Evolutionary conservation across 2,113 vertebrate genomes (phyloP), one percentile per base, ranked within the genome.

Genomic region (Nibea albiflora): DNA sequence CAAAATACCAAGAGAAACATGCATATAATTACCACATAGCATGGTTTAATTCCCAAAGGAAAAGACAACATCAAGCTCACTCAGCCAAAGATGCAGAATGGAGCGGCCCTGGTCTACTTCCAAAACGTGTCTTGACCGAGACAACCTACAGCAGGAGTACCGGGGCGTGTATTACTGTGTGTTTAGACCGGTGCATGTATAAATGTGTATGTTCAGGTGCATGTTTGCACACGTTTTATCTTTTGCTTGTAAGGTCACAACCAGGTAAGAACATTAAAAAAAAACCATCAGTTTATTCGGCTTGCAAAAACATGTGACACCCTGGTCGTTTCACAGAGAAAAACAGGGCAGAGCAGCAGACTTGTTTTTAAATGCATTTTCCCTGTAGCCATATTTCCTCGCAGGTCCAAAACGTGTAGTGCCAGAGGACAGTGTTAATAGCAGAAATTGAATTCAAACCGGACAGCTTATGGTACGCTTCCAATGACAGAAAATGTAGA

Each of bases 1-100:
- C 87, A 85, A 92, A 94, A 93, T 90, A 87, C 85, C 67, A 56
- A 79, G 80, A 87, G 84, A 92, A 92, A 90, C 90, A 90, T 88
- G 87, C 93, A 90, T 90, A 85, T 79, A 83, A 93, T 91, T 86
- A 91, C 84, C 83, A 80, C 80, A 87, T 80, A 80, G 86, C 88
- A 89, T 80, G 86, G 85, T 88, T 87, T 80, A 44, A 91, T 90
- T 88, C 88, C 88, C 88, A 85, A 83, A 84, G 85, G 72, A 70
- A 69, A 70, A 86, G 56, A 85, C 83, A 79, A 82, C 84, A 86
- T 80, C 39, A 85, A 81, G 70, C 83, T 85, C 78, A 49, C 71
- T 75, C 19, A 72, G 65, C 61, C 84, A 85, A 80, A 91, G 71
- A 90, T 46, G 58, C 81, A 83, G 74, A 83, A 63, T 12, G 79